Percentiles rank a stretch among this genome's conserved stretches.
phyloP scores from a whole-genome alignment of 2,113 vertebrate species.

The Hepsetus odoe region DNA sequence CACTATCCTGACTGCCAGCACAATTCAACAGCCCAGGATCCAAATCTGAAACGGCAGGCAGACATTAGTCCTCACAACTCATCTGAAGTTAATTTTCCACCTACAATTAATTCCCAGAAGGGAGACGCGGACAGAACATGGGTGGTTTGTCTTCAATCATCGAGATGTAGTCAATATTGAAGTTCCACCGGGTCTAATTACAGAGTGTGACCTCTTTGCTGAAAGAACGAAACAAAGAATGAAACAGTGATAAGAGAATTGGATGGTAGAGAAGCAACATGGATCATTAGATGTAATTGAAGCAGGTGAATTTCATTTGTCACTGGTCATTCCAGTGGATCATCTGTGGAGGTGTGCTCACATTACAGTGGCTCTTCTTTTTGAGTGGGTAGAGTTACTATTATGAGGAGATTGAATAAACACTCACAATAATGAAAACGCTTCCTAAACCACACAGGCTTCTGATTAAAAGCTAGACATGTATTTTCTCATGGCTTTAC shows the following conservation, averaged over 20 bases:
- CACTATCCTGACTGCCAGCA: conserved; percentile 17
- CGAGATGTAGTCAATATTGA: conserved; percentile 24
- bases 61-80: conserved; percentile 32
- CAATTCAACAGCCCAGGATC: not conserved
- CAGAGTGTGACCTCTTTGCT: not conserved
- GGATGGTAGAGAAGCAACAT: not conserved
- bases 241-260: conserved; percentile 13
- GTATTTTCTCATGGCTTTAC: not conserved
- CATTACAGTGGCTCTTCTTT: not conserved
- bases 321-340: conserved; percentile 1
- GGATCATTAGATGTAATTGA: conserved; percentile 30
- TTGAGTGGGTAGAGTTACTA: not conserved
- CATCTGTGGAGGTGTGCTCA: not conserved
- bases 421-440: not conserved
- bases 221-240: conserved; percentile 7
- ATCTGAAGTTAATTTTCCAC: not conserved
- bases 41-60: conserved; percentile 17
- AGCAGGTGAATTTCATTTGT: conserved; percentile 22
- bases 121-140: not conserved
- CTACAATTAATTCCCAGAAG: not conserved
- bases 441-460: not conserved
- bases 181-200: conserved; percentile 12
- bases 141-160: conserved; percentile 12
- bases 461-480: not conserved
- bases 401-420: not conserved